Evolutionary conservation across 2,888 invertebrate species (phyloP), one percentile per base, ranked within the genome.

Genomic region (Allygus modestus): DNA sequence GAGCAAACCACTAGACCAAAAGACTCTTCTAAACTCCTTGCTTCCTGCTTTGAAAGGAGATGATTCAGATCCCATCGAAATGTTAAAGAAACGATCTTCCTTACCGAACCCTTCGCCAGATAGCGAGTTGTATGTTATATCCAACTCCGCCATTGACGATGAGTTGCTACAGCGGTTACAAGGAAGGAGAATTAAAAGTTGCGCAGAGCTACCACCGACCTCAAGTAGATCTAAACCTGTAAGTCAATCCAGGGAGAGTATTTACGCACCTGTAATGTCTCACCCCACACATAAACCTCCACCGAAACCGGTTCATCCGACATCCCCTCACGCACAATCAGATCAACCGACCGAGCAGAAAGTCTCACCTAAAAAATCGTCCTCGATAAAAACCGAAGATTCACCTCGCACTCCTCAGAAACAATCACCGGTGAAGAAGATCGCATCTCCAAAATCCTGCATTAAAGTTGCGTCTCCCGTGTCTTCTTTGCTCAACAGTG

Each of bases 111-210:
- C 85, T n/a, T 85, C 85, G 12, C 84, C 86, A 20, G 87, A 87
- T 79, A 87, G 85, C 71, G 88, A 93, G 77, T 92, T 93, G 33
- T 93, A 93, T 86, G 92, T 93, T 73, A 88, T 88, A 61, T 88
- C 88, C 5, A 88, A 88, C 73, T 88, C 88, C 31, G 88, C 88
- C 23, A 85, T 88, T n/a, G 88, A 88, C 51, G 88, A 87, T 69
- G 87, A 87, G 33, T 84, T 87, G 12, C 84, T 87, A 0, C 86
- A 87, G 41, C 87, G 87, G 75, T 61, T 87, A 17, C 85, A 86
- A 84, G 87, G 87, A 12, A 85, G 86, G 81, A 87, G 86, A 26
- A 84, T 86, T 12, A 87, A 87, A 75, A 65, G 43, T 28, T 77
- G 82, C 33, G 33, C 46, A 2, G 82, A 84, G 23, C 37, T 84